A percentile compares a stretch with the other conserved stretches of the same genome.
These are phyloP conservation scores for Eucidaris tribuloides DNA, from an alignment of 35 echinoderm and acorn worm species.

Conservation along the genomic window DNA sequence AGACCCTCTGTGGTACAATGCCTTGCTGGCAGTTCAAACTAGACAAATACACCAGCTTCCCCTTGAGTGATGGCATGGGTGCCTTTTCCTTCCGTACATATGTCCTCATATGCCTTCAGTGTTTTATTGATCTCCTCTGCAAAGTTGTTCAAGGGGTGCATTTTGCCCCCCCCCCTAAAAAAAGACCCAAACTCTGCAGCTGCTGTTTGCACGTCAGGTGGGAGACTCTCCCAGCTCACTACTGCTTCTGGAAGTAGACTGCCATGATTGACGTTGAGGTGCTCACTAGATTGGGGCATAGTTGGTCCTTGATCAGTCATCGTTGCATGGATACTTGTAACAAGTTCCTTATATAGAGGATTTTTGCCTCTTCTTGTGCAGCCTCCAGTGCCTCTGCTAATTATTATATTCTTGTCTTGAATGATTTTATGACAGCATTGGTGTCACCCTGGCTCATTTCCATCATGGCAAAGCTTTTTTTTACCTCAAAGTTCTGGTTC, in stretches of 20 bases:
- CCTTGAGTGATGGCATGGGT: too few relatives aligned
- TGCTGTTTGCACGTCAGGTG: too few relatives aligned
- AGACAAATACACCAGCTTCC: too few relatives aligned
- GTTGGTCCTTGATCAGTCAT: constrained; percentile 67
- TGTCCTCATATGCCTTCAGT: too few relatives aligned
- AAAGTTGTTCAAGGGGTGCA: too few relatives aligned
- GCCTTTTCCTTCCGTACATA: too few relatives aligned
- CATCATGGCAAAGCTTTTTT: neutral
- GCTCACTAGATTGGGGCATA: constrained; percentile 27
- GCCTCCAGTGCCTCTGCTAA: neutral
- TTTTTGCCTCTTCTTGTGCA: neutral
- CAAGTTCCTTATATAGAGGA: neutral
- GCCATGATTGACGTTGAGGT: neutral
- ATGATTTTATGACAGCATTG: constrained; percentile 1
- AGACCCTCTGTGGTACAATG: constrained; percentile 45
- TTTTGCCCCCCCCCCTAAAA: too few relatives aligned
- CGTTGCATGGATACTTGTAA: constrained; percentile 23
- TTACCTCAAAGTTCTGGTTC: constrained; percentile 32
- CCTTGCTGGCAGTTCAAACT: constrained; percentile 51
- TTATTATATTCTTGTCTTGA: neutral
- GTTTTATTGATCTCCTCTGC: too few relatives aligned
- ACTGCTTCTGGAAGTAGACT: too few relatives aligned
- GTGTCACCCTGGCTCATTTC: constrained; percentile 15
- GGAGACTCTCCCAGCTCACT: too few relatives aligned
- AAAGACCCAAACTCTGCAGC: too few relatives aligned